Conservation (phyloP, 2,888 invertebrate species). For the Griposia aprilina region DNA sequence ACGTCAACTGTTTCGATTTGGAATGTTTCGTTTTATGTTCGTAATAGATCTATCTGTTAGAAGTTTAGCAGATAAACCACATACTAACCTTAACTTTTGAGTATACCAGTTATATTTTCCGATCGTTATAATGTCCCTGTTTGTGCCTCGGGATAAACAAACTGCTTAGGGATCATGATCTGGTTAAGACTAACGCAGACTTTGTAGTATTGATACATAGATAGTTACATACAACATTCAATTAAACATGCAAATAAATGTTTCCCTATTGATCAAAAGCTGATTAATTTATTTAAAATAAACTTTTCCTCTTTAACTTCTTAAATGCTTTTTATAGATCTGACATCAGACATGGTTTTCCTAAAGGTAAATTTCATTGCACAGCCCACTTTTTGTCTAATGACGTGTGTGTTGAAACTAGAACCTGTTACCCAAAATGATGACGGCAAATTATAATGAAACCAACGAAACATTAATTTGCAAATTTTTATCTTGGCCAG, state of each 20-base stretch:
- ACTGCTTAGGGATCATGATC: constrained; percentile 30
- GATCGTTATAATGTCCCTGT: constrained; percentile 56
- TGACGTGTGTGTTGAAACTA: constrained; percentile 15
- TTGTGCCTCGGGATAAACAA: constrained; percentile 38
- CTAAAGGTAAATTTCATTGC: constrained; percentile 2
- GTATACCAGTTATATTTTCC: constrained; percentile 51
- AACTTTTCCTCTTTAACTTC: constrained; percentile 36
- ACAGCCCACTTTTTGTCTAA: constrained; percentile 15
- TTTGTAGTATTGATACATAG: constrained; percentile 1
- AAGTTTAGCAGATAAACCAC: constrained; percentile 61
- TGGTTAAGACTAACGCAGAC: constrained; percentile 10
- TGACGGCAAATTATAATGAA: constrained; percentile 7
- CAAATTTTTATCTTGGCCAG: background rate
- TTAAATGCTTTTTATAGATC: constrained; percentile 12
- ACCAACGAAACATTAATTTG: constrained; percentile 25
- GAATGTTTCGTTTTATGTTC: constrained; percentile 59
- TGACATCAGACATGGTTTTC: constrained; percentile 45
- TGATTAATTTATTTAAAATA: constrained; percentile 31
- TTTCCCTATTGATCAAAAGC: constrained; percentile 1
- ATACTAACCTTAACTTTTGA: constrained; percentile 53
- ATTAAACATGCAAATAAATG: constrained; percentile 4
- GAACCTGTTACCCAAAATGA: constrained; percentile 33
- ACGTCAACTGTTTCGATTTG: constrained; percentile 41
- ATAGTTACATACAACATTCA: background rate
- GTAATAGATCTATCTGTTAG: constrained; percentile 33